Percentiles rank a stretch among this genome's conserved stretches.
phyloP scores from a whole-genome alignment of 1,140 invertebrate genomes.

The Drosophila chauvacae region DNA sequence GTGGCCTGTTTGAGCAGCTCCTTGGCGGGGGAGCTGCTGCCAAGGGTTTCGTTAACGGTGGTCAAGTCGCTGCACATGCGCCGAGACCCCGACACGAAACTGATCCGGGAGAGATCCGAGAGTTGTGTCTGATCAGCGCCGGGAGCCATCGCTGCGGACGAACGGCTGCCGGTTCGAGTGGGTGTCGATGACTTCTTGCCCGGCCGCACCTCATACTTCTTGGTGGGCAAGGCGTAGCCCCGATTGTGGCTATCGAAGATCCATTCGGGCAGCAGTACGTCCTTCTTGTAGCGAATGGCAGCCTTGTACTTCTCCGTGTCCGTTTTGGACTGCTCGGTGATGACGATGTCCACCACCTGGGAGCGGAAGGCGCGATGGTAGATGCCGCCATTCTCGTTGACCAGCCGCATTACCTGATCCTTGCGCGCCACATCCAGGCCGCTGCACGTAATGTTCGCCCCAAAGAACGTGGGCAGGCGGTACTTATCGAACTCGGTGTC shows the following conservation, averaged over 20 bases:
- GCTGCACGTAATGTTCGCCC: constrained; percentile 91
- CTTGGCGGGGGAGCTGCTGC: constrained; percentile 42
- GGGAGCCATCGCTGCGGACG: background rate
- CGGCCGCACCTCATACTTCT: constrained; percentile 86
- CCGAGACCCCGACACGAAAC: constrained; percentile 46
- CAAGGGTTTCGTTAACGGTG: constrained; percentile 68
- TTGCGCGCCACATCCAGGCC: constrained; percentile 89
- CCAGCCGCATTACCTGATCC: constrained; percentile 88
- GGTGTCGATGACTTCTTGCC: constrained; percentile 76
- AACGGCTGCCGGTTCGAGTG: constrained; percentile 45
- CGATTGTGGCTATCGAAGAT: constrained; percentile 90
- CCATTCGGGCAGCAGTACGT: constrained; percentile 91
- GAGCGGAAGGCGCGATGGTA: constrained; percentile 86
- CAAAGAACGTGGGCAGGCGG: constrained; percentile 92
- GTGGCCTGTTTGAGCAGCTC: constrained; percentile 66
- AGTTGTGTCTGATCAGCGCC: constrained; percentile 62
- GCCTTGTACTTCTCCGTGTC: constrained; percentile 93
- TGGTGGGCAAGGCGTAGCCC: constrained; percentile 90
- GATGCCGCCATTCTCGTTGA: constrained; percentile 90
- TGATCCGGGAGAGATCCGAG: constrained; percentile 76
- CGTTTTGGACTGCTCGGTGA: constrained; percentile 85
- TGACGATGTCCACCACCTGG: constrained; percentile 80
- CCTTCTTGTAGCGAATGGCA: constrained; percentile 90
- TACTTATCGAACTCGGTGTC: constrained; percentile 88
- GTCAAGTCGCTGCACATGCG: constrained; percentile 62